Evolutionary conservation across 1,140 invertebrate genomes (phyloP).

Genomic region (Drosophila dunni): DNA sequence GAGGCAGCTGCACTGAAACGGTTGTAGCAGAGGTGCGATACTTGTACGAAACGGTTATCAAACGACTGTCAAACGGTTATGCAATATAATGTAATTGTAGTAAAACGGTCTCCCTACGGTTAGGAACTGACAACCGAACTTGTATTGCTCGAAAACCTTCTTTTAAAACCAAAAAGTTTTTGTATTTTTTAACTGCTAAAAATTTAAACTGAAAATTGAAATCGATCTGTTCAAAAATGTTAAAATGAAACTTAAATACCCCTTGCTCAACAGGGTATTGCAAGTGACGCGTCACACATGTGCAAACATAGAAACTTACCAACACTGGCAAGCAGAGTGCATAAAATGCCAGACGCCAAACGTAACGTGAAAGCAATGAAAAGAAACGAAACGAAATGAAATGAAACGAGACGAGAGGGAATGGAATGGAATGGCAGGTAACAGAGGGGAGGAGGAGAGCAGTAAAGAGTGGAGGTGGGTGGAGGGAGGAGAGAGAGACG

Average conservation of each 20-base stretch:
- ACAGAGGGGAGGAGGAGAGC: constrained; percentile 22
- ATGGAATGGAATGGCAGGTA: constrained; percentile 52
- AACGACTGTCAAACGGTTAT: not conserved
- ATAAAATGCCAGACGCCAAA: constrained; percentile 56
- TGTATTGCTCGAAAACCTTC: too few species aligned
- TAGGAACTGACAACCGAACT: not conserved
- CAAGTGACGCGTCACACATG: constrained; percentile 22
- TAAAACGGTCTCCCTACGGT: not conserved
- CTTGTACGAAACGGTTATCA: constrained; percentile 1
- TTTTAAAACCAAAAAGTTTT: too few species aligned
- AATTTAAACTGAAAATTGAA: too few species aligned
- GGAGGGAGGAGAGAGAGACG: not conserved
- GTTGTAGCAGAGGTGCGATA: not conserved
- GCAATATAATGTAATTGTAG: not conserved
- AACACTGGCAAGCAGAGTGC: constrained; percentile 43
- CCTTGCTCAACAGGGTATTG: not conserved
- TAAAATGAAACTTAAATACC: not conserved
- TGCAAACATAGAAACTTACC: constrained; percentile 40
- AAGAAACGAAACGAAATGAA: constrained; percentile 16
- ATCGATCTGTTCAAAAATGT: too few species aligned
- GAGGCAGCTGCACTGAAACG: not conserved
- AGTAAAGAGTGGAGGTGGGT: not conserved
- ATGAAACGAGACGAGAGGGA: constrained; percentile 28
- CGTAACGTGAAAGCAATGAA: constrained; percentile 19
- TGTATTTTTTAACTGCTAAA: too few species aligned